Percentiles rank a stretch among this genome's conserved stretches.
Conservation (phyloP, 2,113 vertebrate genomes). For the Pampusana beccarii region DNA sequence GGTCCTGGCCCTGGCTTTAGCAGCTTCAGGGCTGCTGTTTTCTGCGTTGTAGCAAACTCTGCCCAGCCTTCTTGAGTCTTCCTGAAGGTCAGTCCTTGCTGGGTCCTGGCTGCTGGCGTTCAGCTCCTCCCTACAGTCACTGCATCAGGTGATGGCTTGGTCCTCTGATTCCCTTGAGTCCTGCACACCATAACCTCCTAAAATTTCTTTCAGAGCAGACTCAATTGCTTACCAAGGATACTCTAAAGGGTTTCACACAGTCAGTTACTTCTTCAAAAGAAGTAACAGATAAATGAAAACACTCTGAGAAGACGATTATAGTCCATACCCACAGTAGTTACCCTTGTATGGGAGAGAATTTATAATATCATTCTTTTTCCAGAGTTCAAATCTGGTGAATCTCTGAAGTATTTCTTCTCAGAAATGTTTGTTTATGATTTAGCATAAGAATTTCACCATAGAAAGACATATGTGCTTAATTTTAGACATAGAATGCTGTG, state of each 20-base stretch:
- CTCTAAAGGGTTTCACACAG: not conserved
- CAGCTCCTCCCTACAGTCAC: not conserved
- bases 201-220: not conserved
- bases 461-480: not conserved
- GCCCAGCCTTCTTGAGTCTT: not conserved
- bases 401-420: not conserved
- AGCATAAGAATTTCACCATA: not conserved
- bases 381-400: not conserved
- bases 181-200: not conserved
- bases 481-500: not conserved
- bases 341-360: not conserved
- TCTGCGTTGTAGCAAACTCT: not conserved
- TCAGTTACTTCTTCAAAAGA: not conserved
- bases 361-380: not conserved
- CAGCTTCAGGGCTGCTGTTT: not conserved
- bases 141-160: accelerated
- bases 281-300: not conserved
- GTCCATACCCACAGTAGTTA: not conserved
- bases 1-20: not conserved
- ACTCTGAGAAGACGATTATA: not conserved
- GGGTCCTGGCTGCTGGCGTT: accelerated
- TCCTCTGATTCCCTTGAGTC: not conserved
- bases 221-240: not conserved
- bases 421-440: not conserved
- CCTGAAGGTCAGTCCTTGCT: not conserved